phyloP scores from a whole-genome alignment of 2,888 invertebrate genomes.

The Chromoteleia sp. region DNA sequence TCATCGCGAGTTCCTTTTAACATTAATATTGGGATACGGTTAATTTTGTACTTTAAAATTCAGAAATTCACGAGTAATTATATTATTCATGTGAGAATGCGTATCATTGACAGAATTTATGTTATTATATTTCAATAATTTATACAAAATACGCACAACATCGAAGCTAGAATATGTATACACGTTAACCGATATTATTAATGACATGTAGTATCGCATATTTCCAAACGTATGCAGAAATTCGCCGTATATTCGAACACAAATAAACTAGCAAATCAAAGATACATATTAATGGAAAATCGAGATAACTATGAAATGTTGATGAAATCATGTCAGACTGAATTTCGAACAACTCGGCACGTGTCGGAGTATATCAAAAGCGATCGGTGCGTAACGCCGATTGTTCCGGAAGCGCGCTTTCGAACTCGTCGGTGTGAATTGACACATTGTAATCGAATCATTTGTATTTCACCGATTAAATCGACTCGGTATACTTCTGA shows the following conservation, averaged over 20 bases:
- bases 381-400: slow-evolving; percentile 65
- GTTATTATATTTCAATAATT: neutral
- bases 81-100: neutral
- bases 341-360: slow-evolving; percentile 68
- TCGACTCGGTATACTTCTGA: slow-evolving; percentile 49
- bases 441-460: slow-evolving; percentile 70
- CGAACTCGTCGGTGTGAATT: slow-evolving; percentile 57
- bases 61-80: neutral
- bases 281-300: slow-evolving; percentile 67
- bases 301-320: slow-evolving; percentile 56
- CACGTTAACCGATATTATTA: slow-evolving; percentile 33
- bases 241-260: slow-evolving; percentile 25
- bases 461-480: slow-evolving; percentile 63
- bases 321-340: slow-evolving; percentile 65
- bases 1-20: neutral
- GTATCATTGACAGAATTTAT: neutral
- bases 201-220: slow-evolving; percentile 29
- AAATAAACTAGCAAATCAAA: slow-evolving; percentile 61
- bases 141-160: neutral
- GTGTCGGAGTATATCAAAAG: slow-evolving; percentile 67
- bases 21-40: neutral
- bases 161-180: neutral
- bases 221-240: slow-evolving; percentile 15
- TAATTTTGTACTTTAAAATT: too few relatives aligned
- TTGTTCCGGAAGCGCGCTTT: slow-evolving; percentile 66